Conservation (phyloP, 2,888 invertebrate species). For the Schizotus pectinicornis region DNA sequence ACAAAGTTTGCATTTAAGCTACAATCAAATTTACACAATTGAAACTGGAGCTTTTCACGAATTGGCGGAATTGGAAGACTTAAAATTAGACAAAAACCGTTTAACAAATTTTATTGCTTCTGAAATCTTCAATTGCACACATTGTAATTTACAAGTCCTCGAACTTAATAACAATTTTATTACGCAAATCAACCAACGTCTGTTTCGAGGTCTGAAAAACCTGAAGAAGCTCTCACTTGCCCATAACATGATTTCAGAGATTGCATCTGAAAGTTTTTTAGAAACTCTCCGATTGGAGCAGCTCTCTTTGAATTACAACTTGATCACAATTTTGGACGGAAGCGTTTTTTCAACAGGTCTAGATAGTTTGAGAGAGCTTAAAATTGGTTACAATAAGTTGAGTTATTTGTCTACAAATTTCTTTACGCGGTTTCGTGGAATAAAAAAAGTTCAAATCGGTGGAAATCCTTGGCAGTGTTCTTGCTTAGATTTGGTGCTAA, state of each 20-base stretch:
- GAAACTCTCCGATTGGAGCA: slow-evolving; percentile 22
- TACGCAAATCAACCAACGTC: slow-evolving; percentile 16
- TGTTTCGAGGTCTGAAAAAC: slow-evolving; percentile 21
- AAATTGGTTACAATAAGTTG: slow-evolving; percentile 29
- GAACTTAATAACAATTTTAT: slow-evolving; percentile 28
- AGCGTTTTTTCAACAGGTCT: slow-evolving; percentile 24
- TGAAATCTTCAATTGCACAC: slow-evolving; percentile 14
- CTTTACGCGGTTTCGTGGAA: slow-evolving; percentile 17
- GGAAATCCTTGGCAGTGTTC: slow-evolving; percentile 32
- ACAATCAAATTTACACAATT: slow-evolving; percentile 21
- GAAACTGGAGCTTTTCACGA: slow-evolving; percentile 18
- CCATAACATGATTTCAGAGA: slow-evolving; percentile 24
- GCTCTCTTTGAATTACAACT: slow-evolving; percentile 24
- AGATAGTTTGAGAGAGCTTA: slow-evolving; percentile 16
- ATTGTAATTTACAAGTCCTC: slow-evolving; percentile 13
- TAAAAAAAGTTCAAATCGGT: slow-evolving; percentile 24
- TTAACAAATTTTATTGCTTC: slow-evolving; percentile 16
- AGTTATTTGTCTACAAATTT: slow-evolving; percentile 30
- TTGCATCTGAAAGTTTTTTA: slow-evolving; percentile 23
- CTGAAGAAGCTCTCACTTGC: slow-evolving; percentile 24
- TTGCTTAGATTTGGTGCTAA: slow-evolving; percentile 24
- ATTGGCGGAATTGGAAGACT: slow-evolving; percentile 18
- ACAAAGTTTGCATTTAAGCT: slow-evolving; percentile 14
- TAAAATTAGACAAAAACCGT: slow-evolving; percentile 22
- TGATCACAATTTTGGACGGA: slow-evolving; percentile 25